A percentile compares a stretch with the other conserved stretches of the same genome.
These are phyloP conservation scores for Calosoma granatense DNA, from an alignment of 1,140 invertebrate genomes.

Conservation along the genomic window DNA sequence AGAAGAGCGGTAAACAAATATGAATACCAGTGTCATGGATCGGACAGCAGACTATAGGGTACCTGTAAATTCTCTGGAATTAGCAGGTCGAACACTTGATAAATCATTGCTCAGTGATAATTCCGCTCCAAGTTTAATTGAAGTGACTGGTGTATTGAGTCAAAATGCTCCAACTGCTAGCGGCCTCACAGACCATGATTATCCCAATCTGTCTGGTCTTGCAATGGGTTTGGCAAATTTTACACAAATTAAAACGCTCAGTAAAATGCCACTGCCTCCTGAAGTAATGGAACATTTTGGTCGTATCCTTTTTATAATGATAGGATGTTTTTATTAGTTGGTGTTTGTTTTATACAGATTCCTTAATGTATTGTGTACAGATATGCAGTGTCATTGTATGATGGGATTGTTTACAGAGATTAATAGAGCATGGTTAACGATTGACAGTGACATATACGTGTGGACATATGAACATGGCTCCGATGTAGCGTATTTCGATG, in stretches of 20 bases:
- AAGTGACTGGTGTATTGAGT: slow-evolving; percentile 40
- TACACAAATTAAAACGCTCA: slow-evolving; percentile 69
- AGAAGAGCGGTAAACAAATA: slow-evolving; percentile 6
- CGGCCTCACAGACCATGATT: slow-evolving; percentile 83
- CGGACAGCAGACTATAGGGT: neutral
- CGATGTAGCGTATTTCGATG: slow-evolving; percentile 90
- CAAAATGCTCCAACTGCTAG: slow-evolving; percentile 63
- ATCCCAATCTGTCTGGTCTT: slow-evolving; percentile 62
- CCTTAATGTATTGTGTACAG: slow-evolving; percentile 37
- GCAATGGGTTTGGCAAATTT: slow-evolving; percentile 55
- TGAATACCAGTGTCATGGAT: neutral
- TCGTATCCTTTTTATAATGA: slow-evolving; percentile 60
- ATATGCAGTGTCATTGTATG: slow-evolving; percentile 87
- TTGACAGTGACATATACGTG: slow-evolving; percentile 96
- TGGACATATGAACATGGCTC: slow-evolving; percentile 88
- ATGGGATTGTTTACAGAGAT: slow-evolving; percentile 97
- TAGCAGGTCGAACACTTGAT: slow-evolving; percentile 62
- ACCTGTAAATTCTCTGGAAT: slow-evolving; percentile 36
- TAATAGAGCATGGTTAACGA: slow-evolving; percentile 89
- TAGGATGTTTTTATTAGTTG: slow-evolving; percentile 15
- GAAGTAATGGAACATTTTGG: slow-evolving; percentile 91
- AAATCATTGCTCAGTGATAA: slow-evolving; percentile 58
- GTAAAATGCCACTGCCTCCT: slow-evolving; percentile 77
- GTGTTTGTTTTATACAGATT: slow-evolving; percentile 14
- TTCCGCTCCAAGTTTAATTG: slow-evolving; percentile 52